Percentiles rank a stretch among this genome's conserved stretches.
These are phyloP conservation scores for Mus minutoides DNA, from an alignment of 2,797 vertebrate genomes.

Conservation along the genomic window DNA sequence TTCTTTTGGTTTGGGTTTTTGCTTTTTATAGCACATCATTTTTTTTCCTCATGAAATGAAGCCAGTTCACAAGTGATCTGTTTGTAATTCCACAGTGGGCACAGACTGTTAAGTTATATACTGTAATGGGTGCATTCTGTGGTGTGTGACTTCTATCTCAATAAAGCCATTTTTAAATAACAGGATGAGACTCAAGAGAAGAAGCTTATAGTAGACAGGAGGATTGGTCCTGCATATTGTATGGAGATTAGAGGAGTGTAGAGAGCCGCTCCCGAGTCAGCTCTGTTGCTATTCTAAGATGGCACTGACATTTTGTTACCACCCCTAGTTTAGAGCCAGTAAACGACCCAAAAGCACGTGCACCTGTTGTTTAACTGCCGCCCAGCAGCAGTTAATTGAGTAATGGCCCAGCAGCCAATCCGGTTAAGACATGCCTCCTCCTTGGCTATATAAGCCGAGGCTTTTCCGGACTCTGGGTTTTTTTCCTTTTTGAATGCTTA, in stretches of 20 bases:
- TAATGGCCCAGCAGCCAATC: no score
- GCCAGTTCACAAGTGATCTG: background rate
- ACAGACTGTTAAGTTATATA: background rate
- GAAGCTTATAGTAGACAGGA: conserved; percentile 13
- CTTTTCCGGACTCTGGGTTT: no score
- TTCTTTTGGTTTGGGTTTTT: conserved; percentile 43
- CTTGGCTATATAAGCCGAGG: no score
- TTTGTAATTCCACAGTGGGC: conserved; percentile 31
- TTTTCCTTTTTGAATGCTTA: no score
- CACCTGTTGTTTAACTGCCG: no score
- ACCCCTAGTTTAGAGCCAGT: no score
- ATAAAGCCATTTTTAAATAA: conserved; percentile 28
- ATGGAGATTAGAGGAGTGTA: background rate
- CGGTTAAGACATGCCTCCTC: no score
- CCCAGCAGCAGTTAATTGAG: no score
- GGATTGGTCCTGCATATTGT: background rate
- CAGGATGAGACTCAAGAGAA: background rate
- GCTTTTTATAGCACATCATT: background rate
- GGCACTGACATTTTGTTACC: no score
- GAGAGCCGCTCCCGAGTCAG: no score
- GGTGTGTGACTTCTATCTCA: conserved; percentile 8
- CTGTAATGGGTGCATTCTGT: background rate
- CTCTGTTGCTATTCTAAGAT: no score
- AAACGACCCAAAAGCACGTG: no score
- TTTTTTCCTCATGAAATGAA: conserved; percentile 39